These are phyloP conservation scores for Rhynchomys soricoides DNA, from an alignment of 2,113 vertebrate species.

Conservation along the genomic window DNA sequence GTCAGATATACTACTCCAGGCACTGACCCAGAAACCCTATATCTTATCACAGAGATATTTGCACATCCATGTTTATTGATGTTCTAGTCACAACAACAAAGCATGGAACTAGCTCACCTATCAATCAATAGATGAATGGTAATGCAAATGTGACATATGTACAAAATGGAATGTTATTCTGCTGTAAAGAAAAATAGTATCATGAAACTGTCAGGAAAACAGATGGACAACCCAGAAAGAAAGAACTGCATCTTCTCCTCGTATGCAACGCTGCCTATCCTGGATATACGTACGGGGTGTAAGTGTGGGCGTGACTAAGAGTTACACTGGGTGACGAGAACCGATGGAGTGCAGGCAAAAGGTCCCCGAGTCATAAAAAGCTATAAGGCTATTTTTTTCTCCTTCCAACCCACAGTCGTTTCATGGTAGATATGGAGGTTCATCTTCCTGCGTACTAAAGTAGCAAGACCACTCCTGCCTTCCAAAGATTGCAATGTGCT, in stretches of 20 bases:
- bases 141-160: background rate
- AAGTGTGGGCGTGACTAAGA: background rate
- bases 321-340: background rate
- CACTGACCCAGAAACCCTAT: background rate
- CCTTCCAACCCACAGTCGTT: background rate
- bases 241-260: background rate
- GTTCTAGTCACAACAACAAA: background rate
- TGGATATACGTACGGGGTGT: background rate
- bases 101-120: background rate
- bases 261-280: background rate
- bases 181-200: background rate
- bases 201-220: background rate
- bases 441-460: background rate
- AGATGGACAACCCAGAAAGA: background rate
- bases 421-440: background rate
- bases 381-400: no score
- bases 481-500: background rate
- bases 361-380: background rate
- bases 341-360: background rate
- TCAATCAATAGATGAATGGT: background rate
- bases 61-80: background rate
- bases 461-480: background rate
- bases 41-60: background rate
- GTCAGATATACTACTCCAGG: background rate
- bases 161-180: background rate